These are phyloP conservation scores for Rhynchotus rufescens DNA, from an alignment of 2,797 vertebrate genomes.

Conservation along the genomic window DNA sequence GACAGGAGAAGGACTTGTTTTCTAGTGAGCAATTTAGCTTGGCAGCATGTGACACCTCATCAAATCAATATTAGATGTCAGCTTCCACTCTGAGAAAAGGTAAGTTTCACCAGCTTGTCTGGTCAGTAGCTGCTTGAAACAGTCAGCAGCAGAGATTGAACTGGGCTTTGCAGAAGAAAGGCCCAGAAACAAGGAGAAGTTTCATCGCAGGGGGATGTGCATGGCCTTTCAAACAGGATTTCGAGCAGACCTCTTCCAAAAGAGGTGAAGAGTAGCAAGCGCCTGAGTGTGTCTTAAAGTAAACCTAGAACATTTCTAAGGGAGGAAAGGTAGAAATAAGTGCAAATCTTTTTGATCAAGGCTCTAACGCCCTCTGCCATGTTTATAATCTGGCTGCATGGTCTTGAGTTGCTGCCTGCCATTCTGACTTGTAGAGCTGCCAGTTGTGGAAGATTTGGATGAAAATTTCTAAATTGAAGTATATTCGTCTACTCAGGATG, in stretches of 20 bases:
- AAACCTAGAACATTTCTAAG: neutral
- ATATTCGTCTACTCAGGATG: neutral
- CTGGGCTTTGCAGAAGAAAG: neutral
- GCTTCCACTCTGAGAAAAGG: neutral
- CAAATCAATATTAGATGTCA: neutral
- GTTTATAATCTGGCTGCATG: neutral
- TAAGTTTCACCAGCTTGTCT: neutral
- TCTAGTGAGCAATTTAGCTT: neutral
- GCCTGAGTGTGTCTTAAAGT: neutral
- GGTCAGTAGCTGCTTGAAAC: neutral
- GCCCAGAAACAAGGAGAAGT: neutral
- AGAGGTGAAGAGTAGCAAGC: neutral
- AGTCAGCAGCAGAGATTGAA: neutral
- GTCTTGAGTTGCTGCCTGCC: neutral
- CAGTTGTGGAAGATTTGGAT: neutral
- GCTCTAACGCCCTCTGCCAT: neutral
- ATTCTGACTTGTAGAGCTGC: neutral
- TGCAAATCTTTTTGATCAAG: neutral
- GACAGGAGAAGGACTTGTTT: constrained; percentile 20
- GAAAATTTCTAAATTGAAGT: neutral
- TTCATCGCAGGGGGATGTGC: neutral
- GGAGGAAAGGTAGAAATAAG: neutral
- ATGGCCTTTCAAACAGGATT: neutral
- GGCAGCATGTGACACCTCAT: neutral
- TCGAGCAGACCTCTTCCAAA: neutral